These are phyloP conservation scores for Coregonus ussuriensis DNA, from an alignment of 2,797 vertebrate genomes.

Conservation along the genomic window DNA sequence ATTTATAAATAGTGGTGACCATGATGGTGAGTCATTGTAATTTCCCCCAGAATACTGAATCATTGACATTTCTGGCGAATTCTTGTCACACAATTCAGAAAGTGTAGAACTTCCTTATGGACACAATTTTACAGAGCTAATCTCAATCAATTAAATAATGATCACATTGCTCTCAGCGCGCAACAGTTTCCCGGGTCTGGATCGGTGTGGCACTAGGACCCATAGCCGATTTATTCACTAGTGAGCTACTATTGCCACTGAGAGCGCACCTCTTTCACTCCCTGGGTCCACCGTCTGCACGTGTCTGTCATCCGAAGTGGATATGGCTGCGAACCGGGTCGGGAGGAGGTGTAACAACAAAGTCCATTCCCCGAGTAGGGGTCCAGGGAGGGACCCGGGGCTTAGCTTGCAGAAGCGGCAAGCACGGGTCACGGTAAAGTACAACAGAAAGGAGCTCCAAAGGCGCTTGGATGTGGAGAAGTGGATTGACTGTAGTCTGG, in stretches of 20 bases:
- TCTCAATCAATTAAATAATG: too few species aligned
- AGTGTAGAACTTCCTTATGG: not conserved
- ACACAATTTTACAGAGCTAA: not conserved
- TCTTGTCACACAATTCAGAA: not conserved
- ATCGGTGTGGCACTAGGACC: conserved; percentile 40
- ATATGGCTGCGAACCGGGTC: conserved; percentile 82
- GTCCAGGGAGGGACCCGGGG: conserved; percentile 57
- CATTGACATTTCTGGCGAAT: not conserved
- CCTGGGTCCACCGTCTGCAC: conserved; percentile 11
- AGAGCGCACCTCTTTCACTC: not conserved
- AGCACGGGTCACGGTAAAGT: conserved; percentile 83
- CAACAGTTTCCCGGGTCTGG: not conserved
- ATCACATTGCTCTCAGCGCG: not conserved
- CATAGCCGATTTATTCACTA: not conserved
- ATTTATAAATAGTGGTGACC: not conserved
- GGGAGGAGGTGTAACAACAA: conserved; percentile 76
- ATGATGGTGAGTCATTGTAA: not conserved
- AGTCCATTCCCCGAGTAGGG: conserved; percentile 70
- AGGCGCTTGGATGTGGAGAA: conserved; percentile 83
- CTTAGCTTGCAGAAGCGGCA: conserved; percentile 76
- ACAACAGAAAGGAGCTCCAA: conserved; percentile 83
- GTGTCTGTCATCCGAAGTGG: conserved; percentile 19
- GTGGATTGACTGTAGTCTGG: conserved; percentile 81
- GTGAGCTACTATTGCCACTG: not conserved
- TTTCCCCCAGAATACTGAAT: not conserved